phyloP scores from a whole-genome alignment of 1,140 invertebrate species.

The Venturia canescens region DNA sequence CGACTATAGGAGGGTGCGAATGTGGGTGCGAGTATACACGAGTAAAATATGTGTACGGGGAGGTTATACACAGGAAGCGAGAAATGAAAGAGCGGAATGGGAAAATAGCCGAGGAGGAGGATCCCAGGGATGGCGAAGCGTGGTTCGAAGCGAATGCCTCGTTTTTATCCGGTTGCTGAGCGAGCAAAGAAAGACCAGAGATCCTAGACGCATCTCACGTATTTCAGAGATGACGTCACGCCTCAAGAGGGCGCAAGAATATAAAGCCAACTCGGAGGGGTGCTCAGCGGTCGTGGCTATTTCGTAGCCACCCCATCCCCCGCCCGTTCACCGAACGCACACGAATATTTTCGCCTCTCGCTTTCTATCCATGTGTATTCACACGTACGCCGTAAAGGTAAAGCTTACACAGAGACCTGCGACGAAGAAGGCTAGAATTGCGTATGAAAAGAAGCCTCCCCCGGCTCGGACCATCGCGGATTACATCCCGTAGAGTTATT shows the following conservation, averaged over 20 bases:
- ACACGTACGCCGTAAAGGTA: neutral
- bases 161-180: constrained; percentile 26
- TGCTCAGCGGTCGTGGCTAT: constrained; percentile 50
- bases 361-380: neutral
- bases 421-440: neutral
- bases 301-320: neutral
- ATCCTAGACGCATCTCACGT: constrained; percentile 72
- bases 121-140: neutral
- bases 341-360: neutral
- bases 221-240: constrained; percentile 76
- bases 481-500: neutral
- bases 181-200: constrained; percentile 28
- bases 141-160: constrained; percentile 23
- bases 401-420: neutral
- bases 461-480: neutral
- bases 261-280: constrained; percentile 66
- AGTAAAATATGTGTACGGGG: neutral
- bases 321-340: neutral
- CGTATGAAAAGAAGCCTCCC: constrained; percentile 2
- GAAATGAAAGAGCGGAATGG: constrained; percentile 4
- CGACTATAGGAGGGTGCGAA: neutral
- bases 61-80: neutral
- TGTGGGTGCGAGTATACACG: neutral
- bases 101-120: neutral
- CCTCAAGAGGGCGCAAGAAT: constrained; percentile 72